These are phyloP conservation scores for Pipa parva DNA, from an alignment of 2,113 vertebrate genomes.

Conservation along the genomic window DNA sequence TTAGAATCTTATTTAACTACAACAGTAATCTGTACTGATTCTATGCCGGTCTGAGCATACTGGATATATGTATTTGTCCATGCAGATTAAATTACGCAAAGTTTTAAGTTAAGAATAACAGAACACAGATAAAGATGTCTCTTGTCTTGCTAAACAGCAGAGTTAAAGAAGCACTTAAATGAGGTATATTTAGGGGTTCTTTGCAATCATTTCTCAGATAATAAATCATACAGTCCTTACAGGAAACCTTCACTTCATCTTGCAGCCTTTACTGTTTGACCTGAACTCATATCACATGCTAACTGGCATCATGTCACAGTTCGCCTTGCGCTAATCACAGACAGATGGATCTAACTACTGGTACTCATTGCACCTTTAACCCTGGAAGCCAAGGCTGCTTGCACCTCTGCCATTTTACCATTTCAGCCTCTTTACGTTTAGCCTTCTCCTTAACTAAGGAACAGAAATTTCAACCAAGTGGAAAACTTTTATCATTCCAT, in stretches of 20 bases:
- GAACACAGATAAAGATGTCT: too few relatives aligned
- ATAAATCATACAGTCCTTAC: neutral
- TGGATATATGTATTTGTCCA: too few relatives aligned
- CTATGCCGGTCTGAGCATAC: too few relatives aligned
- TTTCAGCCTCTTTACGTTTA: conserved; percentile 11
- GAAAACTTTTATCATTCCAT: conserved; percentile 36
- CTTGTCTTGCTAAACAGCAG: too few relatives aligned
- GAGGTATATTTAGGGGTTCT: neutral
- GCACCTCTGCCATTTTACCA: neutral
- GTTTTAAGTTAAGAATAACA: too few relatives aligned
- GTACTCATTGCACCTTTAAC: conserved; percentile 21
- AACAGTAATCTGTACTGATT: too few relatives aligned
- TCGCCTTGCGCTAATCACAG: neutral
- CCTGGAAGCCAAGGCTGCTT: neutral
- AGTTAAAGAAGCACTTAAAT: neutral
- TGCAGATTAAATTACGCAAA: too few relatives aligned
- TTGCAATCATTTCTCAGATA: neutral
- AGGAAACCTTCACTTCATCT: neutral
- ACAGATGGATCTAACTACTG: neutral
- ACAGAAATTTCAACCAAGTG: conserved; percentile 31
- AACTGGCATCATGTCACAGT: neutral
- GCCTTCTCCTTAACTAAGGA: conserved; percentile 26
- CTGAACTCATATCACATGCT: neutral
- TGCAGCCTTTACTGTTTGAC: neutral
- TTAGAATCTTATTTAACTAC: too few relatives aligned